These are phyloP conservation scores for Alcis repandata DNA, from an alignment of 2,888 invertebrate species.

Conservation along the genomic window DNA sequence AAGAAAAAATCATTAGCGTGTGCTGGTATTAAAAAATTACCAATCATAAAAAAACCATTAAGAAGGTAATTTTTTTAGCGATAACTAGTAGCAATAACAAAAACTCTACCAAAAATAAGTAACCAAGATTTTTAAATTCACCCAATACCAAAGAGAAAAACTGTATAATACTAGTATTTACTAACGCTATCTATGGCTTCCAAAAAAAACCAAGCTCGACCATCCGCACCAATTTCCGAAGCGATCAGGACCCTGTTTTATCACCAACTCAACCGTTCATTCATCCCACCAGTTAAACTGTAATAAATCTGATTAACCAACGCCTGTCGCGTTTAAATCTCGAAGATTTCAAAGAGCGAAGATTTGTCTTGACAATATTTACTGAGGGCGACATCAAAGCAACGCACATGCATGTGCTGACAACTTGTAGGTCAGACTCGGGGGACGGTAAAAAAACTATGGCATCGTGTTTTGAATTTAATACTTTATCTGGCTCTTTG, in stretches of 20 bases:
- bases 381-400: slow-evolving; percentile 72
- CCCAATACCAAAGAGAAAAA: no score
- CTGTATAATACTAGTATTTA: background rate
- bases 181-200: no score
- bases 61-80: no score
- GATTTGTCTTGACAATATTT: slow-evolving; percentile 84
- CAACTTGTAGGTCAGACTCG: slow-evolving; percentile 76
- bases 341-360: slow-evolving; percentile 78
- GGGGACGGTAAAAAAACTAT: slow-evolving; percentile 72
- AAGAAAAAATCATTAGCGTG: no score
- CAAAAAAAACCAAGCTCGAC: background rate
- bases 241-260: slow-evolving; percentile 29
- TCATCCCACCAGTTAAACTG: slow-evolving; percentile 60
- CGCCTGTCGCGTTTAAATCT: slow-evolving; percentile 63
- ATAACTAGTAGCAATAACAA: no score
- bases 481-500: slow-evolving; percentile 70
- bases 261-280: slow-evolving; percentile 48
- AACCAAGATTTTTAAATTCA: no score
- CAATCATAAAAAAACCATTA: no score
- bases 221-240: slow-evolving; percentile 24
- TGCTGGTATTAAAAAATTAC: no score
- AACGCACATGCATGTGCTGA: slow-evolving; percentile 60
- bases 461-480: slow-evolving; percentile 79
- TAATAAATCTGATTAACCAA: slow-evolving; percentile 77
- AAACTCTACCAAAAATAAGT: no score